phyloP scores from a whole-genome alignment of 2,797 vertebrate species.

The Petrocephalus sullivani region DNA sequence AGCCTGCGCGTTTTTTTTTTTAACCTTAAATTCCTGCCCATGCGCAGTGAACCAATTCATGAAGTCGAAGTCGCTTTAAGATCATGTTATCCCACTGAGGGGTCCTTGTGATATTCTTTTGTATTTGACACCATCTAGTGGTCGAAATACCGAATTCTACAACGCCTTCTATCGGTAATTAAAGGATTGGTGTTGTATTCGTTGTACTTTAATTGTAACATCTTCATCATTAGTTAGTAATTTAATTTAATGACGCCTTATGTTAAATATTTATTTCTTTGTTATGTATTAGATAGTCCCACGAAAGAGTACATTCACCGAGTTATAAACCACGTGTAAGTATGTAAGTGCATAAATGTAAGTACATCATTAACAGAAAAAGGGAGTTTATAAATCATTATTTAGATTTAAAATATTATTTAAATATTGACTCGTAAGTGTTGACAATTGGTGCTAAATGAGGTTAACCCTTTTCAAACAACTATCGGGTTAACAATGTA shows the following conservation, averaged over 20 bases:
- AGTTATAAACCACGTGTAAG: not conserved
- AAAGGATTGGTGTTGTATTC: not conserved
- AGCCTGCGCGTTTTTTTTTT: not conserved
- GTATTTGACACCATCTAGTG: slow-evolving; percentile 4
- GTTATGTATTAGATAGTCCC: not conserved
- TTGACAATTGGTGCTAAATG: too few relatives aligned
- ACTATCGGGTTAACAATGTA: not conserved
- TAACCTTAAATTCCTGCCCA: slow-evolving; percentile 7
- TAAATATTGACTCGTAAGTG: not conserved
- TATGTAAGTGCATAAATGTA: not conserved
- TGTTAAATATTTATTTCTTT: not conserved
- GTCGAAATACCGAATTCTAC: not conserved
- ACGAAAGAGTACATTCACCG: not conserved
- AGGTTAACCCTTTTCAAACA: too few relatives aligned
- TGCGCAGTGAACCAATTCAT: slow-evolving; percentile 2
- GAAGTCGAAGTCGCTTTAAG: not conserved
- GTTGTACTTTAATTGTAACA: not conserved
- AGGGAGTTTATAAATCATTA: not conserved
- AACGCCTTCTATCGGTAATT: not conserved
- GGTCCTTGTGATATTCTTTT: not conserved
- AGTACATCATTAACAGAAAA: not conserved
- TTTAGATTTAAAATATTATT: not conserved
- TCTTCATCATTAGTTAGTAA: not conserved
- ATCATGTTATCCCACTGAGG: not conserved
- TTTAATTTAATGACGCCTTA: not conserved